Evolutionary conservation across 2,888 invertebrate genomes (phyloP).

Genomic region (Ephialtes manifestator): DNA sequence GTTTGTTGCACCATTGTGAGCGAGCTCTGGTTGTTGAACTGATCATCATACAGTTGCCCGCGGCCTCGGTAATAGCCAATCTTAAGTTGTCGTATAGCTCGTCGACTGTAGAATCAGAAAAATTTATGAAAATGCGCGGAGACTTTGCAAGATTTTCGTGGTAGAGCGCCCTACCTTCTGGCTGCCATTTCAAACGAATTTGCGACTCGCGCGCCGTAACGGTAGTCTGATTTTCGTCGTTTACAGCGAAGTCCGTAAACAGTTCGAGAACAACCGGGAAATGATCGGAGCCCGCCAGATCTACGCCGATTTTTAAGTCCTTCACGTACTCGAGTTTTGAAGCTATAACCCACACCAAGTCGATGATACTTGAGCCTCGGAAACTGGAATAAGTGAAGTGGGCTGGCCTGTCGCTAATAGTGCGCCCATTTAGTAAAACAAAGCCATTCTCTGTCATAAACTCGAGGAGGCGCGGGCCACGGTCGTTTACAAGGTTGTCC

Average conservation of each 20-base stretch:
- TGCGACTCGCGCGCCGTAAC: too few relatives aligned
- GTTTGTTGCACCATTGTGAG: neutral
- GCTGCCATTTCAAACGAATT: too few relatives aligned
- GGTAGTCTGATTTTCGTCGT: too few relatives aligned
- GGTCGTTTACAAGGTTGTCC: too few relatives aligned
- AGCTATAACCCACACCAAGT: slow-evolving; percentile 29
- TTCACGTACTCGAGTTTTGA: slow-evolving; percentile 20
- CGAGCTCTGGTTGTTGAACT: neutral
- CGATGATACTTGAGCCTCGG: slow-evolving; percentile 30
- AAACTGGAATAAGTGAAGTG: too few relatives aligned
- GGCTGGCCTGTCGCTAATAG: too few relatives aligned
- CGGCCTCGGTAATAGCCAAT: neutral
- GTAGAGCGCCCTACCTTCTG: neutral
- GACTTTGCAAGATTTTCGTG: neutral
- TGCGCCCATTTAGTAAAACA: too few relatives aligned
- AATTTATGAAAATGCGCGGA: slow-evolving; percentile 27
- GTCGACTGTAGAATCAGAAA: neutral
- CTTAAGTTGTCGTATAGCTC: neutral
- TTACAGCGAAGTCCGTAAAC: too few relatives aligned
- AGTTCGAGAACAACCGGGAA: slow-evolving; percentile 12
- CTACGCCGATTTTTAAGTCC: slow-evolving; percentile 7
- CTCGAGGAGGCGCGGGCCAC: too few relatives aligned
- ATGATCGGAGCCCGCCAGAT: slow-evolving; percentile 1
- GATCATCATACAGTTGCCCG: slow-evolving; percentile 4
- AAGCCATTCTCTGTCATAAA: too few relatives aligned